These are phyloP conservation scores for Acutogordius australiensis DNA, from an alignment of 2,888 invertebrate genomes.

Conservation along the genomic window DNA sequence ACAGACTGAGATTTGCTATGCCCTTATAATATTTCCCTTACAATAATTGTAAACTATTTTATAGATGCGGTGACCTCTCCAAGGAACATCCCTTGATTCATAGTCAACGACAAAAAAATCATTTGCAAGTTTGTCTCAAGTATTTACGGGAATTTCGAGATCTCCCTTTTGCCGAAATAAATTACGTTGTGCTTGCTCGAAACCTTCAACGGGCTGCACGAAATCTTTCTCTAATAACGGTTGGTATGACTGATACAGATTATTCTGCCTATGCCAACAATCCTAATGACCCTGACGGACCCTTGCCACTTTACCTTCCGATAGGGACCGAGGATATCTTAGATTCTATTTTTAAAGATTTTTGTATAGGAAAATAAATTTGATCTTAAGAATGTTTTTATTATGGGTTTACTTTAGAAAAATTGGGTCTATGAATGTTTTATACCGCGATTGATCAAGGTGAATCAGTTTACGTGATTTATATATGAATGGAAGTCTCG, in stretches of 20 bases:
- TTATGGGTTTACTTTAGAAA: too few relatives aligned
- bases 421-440: too few relatives aligned
- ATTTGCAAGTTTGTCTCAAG: not conserved
- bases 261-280: too few relatives aligned
- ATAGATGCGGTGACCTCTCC: not conserved
- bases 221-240: not conserved
- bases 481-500: too few relatives aligned
- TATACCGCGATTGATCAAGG: too few relatives aligned
- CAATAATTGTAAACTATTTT: not conserved
- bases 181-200: not conserved
- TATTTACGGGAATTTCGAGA: not conserved
- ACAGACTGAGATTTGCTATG: too few relatives aligned
- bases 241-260: too few relatives aligned
- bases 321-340: not conserved
- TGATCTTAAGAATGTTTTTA: too few relatives aligned
- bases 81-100: not conserved
- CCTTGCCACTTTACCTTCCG: too few relatives aligned
- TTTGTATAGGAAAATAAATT: not conserved
- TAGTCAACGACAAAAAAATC: not conserved
- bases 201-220: not conserved
- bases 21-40: too few relatives aligned
- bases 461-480: too few relatives aligned
- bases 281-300: not conserved
- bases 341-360: not conserved
- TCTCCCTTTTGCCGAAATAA: not conserved